Evolutionary conservation across 1,140 invertebrate genomes (phyloP).

Genomic region (Drosophila parabipectinata): DNA sequence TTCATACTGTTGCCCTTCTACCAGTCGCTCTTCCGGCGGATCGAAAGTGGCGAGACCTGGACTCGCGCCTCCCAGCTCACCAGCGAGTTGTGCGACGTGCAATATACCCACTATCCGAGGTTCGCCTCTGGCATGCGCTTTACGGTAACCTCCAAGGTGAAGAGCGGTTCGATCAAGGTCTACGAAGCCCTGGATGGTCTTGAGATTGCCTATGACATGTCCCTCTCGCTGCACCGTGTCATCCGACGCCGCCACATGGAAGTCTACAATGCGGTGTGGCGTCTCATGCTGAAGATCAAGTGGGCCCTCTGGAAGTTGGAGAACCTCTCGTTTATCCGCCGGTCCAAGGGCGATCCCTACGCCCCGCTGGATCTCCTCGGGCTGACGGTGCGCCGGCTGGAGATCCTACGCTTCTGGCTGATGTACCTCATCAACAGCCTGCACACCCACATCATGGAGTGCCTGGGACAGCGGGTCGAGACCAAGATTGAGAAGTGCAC

Average conservation of each 20-base stretch:
- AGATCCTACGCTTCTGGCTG: conserved; percentile 82
- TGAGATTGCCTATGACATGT: conserved; percentile 54
- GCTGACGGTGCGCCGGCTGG: conserved; percentile 71
- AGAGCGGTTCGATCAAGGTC: conserved; percentile 45
- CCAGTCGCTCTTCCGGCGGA: conserved; percentile 60
- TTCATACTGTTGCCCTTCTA: conserved; percentile 70
- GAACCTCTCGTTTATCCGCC: conserved; percentile 59
- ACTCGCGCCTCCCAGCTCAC: conserved; percentile 52
- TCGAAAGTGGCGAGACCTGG: conserved; percentile 66
- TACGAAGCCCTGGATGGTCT: conserved; percentile 67
- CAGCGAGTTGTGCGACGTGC: conserved; percentile 52
- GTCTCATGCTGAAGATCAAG: conserved; percentile 75
- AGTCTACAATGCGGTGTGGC: conserved; percentile 74
- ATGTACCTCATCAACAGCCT: conserved; percentile 64
- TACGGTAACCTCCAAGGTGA: conserved; percentile 39
- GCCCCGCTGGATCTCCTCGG: conserved; percentile 62
- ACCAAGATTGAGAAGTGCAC: conserved; percentile 33
- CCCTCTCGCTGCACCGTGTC: conserved; percentile 48
- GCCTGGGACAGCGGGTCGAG: conserved; percentile 59
- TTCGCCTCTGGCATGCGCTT: conserved; percentile 47
- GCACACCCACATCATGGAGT: conserved; percentile 70
- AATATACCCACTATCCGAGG: conserved; percentile 33
- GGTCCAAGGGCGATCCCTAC: conserved; percentile 24
- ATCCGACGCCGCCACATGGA: conserved; percentile 45
- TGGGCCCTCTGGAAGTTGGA: conserved; percentile 77